phyloP scores from a whole-genome alignment of 2,888 invertebrate species.

The Alcis repandata region DNA sequence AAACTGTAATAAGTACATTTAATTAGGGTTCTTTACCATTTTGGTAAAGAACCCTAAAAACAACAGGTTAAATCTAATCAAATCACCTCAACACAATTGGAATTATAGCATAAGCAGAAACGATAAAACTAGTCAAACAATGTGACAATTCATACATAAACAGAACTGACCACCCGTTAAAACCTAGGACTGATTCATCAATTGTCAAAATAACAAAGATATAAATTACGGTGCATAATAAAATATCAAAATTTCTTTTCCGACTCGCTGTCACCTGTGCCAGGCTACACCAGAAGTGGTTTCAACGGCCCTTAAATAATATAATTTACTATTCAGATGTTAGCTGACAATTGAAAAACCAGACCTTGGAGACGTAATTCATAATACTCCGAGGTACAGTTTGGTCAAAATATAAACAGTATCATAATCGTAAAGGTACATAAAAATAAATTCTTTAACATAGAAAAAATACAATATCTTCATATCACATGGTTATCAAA shows the following conservation, averaged over 20 bases:
- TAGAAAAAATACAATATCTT: slow-evolving; percentile 56
- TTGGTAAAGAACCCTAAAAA: too few species aligned
- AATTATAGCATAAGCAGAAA: neutral
- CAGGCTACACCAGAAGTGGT: too few species aligned
- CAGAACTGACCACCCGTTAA: neutral
- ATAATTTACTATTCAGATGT: neutral
- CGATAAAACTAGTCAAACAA: neutral
- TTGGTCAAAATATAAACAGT: slow-evolving; percentile 58
- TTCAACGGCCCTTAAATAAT: too few species aligned
- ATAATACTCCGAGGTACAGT: slow-evolving; percentile 59
- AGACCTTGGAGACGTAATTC: slow-evolving; percentile 49
- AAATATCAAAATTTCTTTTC: too few species aligned
- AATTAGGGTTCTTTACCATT: too few species aligned
- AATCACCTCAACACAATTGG: neutral
- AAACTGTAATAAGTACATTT: neutral
- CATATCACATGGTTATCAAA: slow-evolving; percentile 61
- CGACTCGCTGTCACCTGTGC: too few species aligned
- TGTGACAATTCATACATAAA: neutral
- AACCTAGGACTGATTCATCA: neutral
- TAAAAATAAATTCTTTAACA: slow-evolving; percentile 55
- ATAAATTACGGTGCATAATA: neutral
- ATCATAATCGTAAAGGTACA: slow-evolving; percentile 53
- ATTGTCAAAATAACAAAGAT: neutral
- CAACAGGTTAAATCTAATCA: neutral
- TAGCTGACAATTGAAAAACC: neutral